Evolutionary conservation across 2,888 invertebrate species (phyloP), one percentile per base, ranked within the genome.

Genomic region (Lucinisca nassula): DNA sequence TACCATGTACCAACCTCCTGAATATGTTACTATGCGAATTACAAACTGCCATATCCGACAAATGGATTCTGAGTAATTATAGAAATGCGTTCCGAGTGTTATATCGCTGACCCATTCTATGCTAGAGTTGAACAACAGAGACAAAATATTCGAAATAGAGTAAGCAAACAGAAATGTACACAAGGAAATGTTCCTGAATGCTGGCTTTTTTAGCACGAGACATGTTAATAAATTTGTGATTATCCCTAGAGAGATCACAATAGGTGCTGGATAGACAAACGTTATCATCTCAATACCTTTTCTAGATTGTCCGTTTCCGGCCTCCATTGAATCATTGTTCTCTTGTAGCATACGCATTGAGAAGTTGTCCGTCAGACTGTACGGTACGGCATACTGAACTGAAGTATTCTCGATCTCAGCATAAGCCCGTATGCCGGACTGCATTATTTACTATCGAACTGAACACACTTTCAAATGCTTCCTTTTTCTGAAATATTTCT

Each of bases 1-100:
- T 12, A 94, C 93, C 27, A 94, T 91, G 27, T 95, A 85, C 95
- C 95, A 95, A 8, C 92, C 88, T 3, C 93, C 92, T n/a, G 92
- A 88, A 87, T 92, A 93, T n/a, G 84, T 91, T 27, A 94, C 85
- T 21, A 94, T 91, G 49, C 92, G 92, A 72, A 90, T 85, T 27
- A 93, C 14, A 87, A 94, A 95, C 61, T 91, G 91, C 92, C 93
- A 94, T 30, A 95, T 35, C 1, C 93, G 88, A 70, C 95, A 95
- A n/a, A 92, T 83, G 89, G 91, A 91, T 84, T 95, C 94, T 1
- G 92, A 89, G 24, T 92, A 76, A 55, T 92, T 86, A 17, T 90
- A 87, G 8, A 95, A 84, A 82, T 92, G 91, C 0, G 74, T 81
- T 17, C 83, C 80, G n/a, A 89, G 70, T 17, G 90, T 85, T 10